These are phyloP conservation scores for Temnothorax nylanderi DNA, from an alignment of 1,140 invertebrate genomes.

Conservation along the genomic window DNA sequence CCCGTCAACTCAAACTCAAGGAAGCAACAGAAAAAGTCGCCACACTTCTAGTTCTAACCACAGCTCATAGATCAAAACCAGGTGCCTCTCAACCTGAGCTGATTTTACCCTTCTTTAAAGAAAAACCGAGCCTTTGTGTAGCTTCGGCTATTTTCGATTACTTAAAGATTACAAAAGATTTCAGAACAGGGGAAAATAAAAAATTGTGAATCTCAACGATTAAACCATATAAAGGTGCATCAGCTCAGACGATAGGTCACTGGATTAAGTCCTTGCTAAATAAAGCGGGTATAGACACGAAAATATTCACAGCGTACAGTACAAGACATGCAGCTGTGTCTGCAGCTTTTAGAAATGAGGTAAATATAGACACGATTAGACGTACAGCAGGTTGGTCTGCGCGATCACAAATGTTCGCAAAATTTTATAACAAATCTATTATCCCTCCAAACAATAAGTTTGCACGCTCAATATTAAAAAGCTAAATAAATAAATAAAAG, in stretches of 20 bases:
- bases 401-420: background rate
- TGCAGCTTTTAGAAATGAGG: background rate
- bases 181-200: background rate
- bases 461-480: too few species aligned
- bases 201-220: background rate
- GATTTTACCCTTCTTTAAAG: background rate
- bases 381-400: background rate
- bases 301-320: conserved; percentile 41
- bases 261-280: conserved; percentile 47
- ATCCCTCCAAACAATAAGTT: too few species aligned
- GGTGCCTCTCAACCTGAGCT: conserved; percentile 13
- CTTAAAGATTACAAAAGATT: background rate
- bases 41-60: conserved; percentile 1
- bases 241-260: conserved; percentile 31
- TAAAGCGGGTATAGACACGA: conserved; percentile 37
- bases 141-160: conserved; percentile 25
- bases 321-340: conserved; percentile 54
- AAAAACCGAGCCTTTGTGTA: background rate
- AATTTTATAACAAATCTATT: background rate
- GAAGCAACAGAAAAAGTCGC: background rate
- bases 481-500: too few species aligned
- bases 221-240: conserved; percentile 21
- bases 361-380: conserved; percentile 56
- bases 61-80: conserved; percentile 11
- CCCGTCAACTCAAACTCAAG: background rate